These are phyloP conservation scores for Brenthis hecate DNA, from an alignment of 2,888 invertebrate species.

Conservation along the genomic window DNA sequence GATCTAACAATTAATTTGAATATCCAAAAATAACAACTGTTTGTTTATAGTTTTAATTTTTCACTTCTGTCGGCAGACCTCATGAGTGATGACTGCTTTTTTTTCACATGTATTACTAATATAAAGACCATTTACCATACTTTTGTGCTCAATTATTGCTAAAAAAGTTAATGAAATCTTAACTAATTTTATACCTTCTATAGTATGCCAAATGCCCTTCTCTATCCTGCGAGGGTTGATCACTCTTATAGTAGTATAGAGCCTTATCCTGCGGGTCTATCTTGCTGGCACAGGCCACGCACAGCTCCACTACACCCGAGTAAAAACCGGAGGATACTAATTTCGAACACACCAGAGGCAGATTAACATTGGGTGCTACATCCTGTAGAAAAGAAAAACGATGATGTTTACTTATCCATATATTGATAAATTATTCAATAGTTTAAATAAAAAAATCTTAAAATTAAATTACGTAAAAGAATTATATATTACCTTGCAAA, in stretches of 20 bases:
- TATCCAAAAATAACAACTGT: no score
- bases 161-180: not conserved
- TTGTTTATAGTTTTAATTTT: no score
- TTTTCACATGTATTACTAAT: not conserved
- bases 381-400: conserved; percentile 63
- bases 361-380: conserved; percentile 93
- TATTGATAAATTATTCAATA: no score
- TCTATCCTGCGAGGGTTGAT: conserved; percentile 90
- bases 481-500: conserved; percentile 85
- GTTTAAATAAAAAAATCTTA: not conserved
- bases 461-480: no score
- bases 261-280: conserved; percentile 95
- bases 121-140: not conserved
- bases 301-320: conserved; percentile 94
- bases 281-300: conserved; percentile 91
- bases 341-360: conserved; percentile 92
- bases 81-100: no score
- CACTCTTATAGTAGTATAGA: conserved; percentile 92
- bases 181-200: conserved; percentile 75
- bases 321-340: conserved; percentile 91
- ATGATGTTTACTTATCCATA: no score
- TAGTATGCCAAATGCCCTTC: conserved; percentile 90
- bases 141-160: not conserved
- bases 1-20: no score
- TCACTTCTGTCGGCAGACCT: no score